These are phyloP conservation scores for Listronotus oregonensis DNA, from an alignment of 1,140 invertebrate genomes.

Conservation along the genomic window DNA sequence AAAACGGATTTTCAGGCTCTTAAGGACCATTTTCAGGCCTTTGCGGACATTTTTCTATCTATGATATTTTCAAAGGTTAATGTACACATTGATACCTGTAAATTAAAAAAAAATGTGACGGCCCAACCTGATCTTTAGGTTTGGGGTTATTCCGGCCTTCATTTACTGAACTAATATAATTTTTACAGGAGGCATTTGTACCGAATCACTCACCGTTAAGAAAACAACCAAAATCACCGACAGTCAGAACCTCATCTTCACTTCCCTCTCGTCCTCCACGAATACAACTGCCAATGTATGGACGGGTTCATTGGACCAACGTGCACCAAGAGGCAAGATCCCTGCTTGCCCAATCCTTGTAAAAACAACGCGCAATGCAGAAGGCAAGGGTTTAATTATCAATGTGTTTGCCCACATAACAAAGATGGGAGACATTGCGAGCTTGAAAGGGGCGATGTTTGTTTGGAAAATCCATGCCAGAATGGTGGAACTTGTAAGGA, in stretches of 20 bases:
- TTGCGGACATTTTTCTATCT: too few relatives aligned
- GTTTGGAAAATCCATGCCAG: slow-evolving; percentile 81
- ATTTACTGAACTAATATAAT: background rate
- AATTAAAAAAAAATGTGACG: too few relatives aligned
- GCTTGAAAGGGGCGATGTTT: slow-evolving; percentile 78
- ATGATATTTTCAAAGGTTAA: too few relatives aligned
- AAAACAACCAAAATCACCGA: slow-evolving; percentile 74
- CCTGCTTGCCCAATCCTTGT: slow-evolving; percentile 90
- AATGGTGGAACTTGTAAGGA: slow-evolving; percentile 90
- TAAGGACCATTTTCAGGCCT: too few relatives aligned
- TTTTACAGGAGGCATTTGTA: slow-evolving; percentile 67
- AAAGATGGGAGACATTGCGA: slow-evolving; percentile 86
- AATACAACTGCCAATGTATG: slow-evolving; percentile 79
- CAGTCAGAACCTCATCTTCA: slow-evolving; percentile 78
- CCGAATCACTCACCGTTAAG: slow-evolving; percentile 71
- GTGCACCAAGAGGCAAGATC: slow-evolving; percentile 85
- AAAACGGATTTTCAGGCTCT: too few relatives aligned
- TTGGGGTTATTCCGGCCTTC: too few relatives aligned
- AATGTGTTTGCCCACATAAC: slow-evolving; percentile 76
- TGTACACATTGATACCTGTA: too few relatives aligned
- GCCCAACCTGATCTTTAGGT: too few relatives aligned
- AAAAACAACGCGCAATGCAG: slow-evolving; percentile 79
- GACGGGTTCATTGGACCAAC: slow-evolving; percentile 77
- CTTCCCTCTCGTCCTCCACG: slow-evolving; percentile 78
- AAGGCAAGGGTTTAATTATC: slow-evolving; percentile 79